A percentile compares a stretch with the other conserved stretches of the same genome.
Conservation (phyloP, 1,140 invertebrate genomes). For the Onthophagus taurus region DNA sequence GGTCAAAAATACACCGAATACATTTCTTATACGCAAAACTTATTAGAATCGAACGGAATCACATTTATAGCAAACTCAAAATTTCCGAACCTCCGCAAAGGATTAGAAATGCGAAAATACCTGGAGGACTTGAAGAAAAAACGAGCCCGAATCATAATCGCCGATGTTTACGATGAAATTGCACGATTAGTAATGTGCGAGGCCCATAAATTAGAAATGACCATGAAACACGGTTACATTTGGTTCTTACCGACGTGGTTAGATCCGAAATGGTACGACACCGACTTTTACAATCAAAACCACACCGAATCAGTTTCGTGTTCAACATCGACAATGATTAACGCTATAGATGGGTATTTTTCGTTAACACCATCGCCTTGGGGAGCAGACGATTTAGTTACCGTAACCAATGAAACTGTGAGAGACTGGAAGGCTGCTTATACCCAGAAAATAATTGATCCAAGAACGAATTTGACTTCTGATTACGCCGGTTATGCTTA, state of each 20-base stretch:
- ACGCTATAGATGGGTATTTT: conserved; percentile 67
- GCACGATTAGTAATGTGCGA: conserved; percentile 66
- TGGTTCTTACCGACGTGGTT: conserved; percentile 79
- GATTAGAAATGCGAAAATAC: conserved; percentile 44
- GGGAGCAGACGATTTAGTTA: conserved; percentile 47
- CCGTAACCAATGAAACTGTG: conserved; percentile 58
- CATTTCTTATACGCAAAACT: conserved; percentile 58
- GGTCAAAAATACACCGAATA: conserved; percentile 76
- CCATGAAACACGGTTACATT: conserved; percentile 57
- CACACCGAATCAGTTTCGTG: conserved; percentile 47
- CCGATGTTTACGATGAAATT: conserved; percentile 59
- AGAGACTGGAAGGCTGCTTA: conserved; percentile 47
- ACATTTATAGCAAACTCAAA: conserved; percentile 61
- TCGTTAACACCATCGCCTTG: conserved; percentile 60
- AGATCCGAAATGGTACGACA: conserved; percentile 55
- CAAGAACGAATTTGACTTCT: conserved; percentile 28
- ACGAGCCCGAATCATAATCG: conserved; percentile 65
- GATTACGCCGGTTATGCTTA: conserved; percentile 70
- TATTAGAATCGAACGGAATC: conserved; percentile 51
- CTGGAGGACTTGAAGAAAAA: conserved; percentile 58
- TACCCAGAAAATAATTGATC: conserved; percentile 20
- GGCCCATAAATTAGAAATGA: conserved; percentile 61
- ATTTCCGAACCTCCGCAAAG: conserved; percentile 46
- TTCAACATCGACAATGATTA: conserved; percentile 51
- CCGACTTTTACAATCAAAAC: conserved; percentile 46